Evolutionary conservation across 2,113 vertebrate genomes (phyloP).

Genomic region (Cottus gobio): DNA sequence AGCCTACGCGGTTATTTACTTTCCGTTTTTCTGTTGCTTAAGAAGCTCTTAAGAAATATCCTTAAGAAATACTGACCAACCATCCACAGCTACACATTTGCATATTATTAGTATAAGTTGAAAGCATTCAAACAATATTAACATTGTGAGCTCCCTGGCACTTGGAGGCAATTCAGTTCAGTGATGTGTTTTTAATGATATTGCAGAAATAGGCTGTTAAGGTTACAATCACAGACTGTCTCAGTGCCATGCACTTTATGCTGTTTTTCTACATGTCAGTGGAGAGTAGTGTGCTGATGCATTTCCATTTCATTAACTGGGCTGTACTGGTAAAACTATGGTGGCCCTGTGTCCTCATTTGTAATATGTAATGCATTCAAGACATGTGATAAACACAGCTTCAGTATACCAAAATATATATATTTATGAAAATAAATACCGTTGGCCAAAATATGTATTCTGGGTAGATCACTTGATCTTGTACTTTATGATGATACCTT

Average conservation of each 20-base stretch:
- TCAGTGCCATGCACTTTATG: neutral
- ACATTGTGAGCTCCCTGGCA: constrained; percentile 24
- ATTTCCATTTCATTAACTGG: constrained; percentile 6
- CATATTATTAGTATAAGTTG: constrained; percentile 10
- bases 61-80: neutral
- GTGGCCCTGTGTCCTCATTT: neutral
- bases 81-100: neutral
- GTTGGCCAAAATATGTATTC: neutral
- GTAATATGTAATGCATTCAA: neutral
- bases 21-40: constrained; percentile 5
- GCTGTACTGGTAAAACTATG: neutral
- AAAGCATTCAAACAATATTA: constrained; percentile 36
- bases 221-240: constrained; percentile 2
- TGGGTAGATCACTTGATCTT: constrained; percentile 1
- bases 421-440: neutral
- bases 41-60: constrained; percentile 1
- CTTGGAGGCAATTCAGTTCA: constrained; percentile 19
- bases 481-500: neutral
- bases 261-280: constrained; percentile 3
- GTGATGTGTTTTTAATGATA: constrained; percentile 46
- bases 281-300: neutral
- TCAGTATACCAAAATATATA: neutral
- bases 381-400: neutral
- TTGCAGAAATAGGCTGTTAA: constrained; percentile 25
- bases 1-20: neutral